A percentile compares a stretch with the other conserved stretches of the same genome.
phyloP scores from a whole-genome alignment of 2,113 vertebrate genomes.

The Caracal caracal region DNA sequence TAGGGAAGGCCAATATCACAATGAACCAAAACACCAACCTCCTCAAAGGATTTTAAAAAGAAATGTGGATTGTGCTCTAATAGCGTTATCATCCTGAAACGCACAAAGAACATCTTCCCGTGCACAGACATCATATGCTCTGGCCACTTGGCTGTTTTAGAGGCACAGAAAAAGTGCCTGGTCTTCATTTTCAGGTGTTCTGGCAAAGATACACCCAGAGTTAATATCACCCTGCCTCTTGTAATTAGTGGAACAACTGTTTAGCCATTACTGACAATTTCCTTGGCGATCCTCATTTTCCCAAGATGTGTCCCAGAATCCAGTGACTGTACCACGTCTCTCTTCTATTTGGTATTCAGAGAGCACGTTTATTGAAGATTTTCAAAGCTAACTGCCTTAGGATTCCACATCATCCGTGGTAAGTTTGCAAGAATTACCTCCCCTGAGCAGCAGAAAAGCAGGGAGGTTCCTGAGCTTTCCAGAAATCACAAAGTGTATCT shows the following conservation, averaged over 20 bases:
- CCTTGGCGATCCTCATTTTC: background rate
- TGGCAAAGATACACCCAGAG: background rate
- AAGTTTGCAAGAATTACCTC: background rate
- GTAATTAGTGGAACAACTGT: constrained; percentile 4
- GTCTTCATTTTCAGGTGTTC: background rate
- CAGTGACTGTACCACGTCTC: background rate
- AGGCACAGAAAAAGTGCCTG: background rate
- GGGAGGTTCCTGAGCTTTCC: background rate
- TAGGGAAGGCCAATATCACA: background rate
- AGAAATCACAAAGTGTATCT: background rate
- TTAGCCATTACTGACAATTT: background rate
- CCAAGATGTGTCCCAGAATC: background rate
- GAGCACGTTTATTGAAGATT: background rate
- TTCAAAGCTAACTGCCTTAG: background rate
- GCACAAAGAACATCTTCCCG: background rate
- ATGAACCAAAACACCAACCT: background rate
- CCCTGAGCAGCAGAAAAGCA: background rate
- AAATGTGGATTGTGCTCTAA: background rate
- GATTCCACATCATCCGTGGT: background rate
- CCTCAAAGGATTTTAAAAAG: background rate
- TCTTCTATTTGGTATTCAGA: background rate
- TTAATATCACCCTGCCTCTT: background rate
- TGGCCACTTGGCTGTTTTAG: background rate
- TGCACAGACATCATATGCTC: background rate
- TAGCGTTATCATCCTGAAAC: background rate